Conservation (phyloP, 2,113 vertebrate genomes). For the Clinocottus analis region DNA sequence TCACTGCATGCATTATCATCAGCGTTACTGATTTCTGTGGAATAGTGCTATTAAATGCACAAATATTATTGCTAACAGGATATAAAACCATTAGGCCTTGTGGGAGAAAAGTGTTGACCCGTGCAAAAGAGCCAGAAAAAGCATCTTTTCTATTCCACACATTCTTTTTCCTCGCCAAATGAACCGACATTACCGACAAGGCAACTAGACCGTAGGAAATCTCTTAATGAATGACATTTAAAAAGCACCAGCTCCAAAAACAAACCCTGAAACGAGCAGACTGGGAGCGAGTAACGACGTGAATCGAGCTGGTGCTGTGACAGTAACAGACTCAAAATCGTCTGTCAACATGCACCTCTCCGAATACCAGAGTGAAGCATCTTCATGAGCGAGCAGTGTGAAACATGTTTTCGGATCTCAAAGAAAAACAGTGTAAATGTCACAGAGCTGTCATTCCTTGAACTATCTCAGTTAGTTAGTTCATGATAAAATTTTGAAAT, state of each 20-base stretch:
- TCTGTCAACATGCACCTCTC: neutral
- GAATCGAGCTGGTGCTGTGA: no score
- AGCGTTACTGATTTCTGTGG: neutral
- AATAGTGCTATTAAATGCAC: neutral
- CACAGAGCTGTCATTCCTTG: neutral
- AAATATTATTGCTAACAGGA: neutral
- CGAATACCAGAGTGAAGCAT: neutral
- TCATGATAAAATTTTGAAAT: slow-evolving; percentile 23
- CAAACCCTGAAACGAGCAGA: neutral
- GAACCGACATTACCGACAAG: neutral
- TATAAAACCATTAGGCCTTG: neutral
- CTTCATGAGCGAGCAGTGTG: neutral
- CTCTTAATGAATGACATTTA: neutral
- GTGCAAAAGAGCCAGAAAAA: neutral
- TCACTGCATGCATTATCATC: neutral
- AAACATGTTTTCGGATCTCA: neutral
- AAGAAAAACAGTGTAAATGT: neutral
- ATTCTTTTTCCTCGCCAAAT: no score
- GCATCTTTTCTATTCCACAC: neutral
- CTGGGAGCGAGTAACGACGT: no score
- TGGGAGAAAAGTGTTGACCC: neutral
- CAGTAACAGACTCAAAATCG: no score
- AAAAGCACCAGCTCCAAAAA: neutral
- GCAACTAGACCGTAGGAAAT: neutral
- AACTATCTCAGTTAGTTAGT: neutral